Conservation (phyloP, 2,888 invertebrate genomes). For the Arctia plantaginis region DNA sequence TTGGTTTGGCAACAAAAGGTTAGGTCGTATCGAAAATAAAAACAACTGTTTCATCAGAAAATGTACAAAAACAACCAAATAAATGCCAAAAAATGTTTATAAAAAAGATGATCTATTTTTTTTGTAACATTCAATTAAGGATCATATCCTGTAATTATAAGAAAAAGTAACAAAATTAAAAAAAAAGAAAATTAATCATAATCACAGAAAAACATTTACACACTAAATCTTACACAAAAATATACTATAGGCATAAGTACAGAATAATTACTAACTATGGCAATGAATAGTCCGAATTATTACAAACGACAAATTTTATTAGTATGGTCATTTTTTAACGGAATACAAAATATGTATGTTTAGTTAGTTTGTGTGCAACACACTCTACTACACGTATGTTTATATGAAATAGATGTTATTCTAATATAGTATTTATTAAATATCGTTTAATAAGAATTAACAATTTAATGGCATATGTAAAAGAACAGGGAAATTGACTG, state of each 20-base stretch:
- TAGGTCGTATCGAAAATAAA: conserved; percentile 40
- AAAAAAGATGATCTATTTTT: conserved; percentile 48
- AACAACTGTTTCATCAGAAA: conserved; percentile 29
- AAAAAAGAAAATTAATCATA: conserved; percentile 69
- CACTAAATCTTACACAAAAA: conserved; percentile 62
- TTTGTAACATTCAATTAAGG: conserved; percentile 76
- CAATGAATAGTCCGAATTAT: conserved; percentile 79
- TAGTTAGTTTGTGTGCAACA: not conserved
- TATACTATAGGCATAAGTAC: conserved; percentile 70
- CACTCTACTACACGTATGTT: not conserved
- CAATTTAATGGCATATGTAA: not conserved
- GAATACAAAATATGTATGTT: conserved; percentile 7
- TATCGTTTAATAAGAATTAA: not conserved
- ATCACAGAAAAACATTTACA: conserved; percentile 82
- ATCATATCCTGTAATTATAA: conserved; percentile 78
- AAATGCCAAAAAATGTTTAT: conserved; percentile 51
- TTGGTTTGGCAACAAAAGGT: conserved; percentile 65
- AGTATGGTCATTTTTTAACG: not conserved
- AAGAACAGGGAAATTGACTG: not conserved
- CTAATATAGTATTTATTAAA: not conserved
- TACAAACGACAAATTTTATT: conserved; percentile 17
- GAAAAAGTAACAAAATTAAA: conserved; percentile 66
- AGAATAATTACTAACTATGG: conserved; percentile 77
- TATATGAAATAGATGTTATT: not conserved
- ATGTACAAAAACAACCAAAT: conserved; percentile 57